Conservation (phyloP, 2,888 invertebrate species). For the Aleiodes leptofemur region DNA sequence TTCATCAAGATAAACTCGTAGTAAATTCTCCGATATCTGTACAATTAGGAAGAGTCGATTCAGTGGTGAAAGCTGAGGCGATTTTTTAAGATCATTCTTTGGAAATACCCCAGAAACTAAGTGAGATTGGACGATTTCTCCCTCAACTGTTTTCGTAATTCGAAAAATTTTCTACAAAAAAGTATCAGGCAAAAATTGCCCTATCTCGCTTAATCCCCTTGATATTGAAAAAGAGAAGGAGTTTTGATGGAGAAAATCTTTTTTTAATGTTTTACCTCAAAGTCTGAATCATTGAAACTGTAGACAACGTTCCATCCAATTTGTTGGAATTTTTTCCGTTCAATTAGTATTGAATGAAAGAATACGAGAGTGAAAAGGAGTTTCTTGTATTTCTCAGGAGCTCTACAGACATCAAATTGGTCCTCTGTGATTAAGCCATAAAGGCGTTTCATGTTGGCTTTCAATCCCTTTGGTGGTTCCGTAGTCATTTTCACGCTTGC, state of each 20-base stretch:
- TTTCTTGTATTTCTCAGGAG: conserved; percentile 84
- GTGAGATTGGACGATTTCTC: too few species aligned
- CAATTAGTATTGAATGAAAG: conserved; percentile 90
- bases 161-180: too few species aligned
- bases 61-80: too few species aligned
- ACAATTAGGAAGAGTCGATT: neutral
- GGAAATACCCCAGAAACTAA: too few species aligned
- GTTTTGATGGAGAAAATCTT: too few species aligned
- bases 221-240: too few species aligned
- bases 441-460: conserved; percentile 90
- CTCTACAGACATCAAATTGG: conserved; percentile 84
- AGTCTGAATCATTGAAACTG: conserved; percentile 94
- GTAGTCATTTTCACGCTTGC: conserved; percentile 95
- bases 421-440: conserved; percentile 87
- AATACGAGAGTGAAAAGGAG: conserved; percentile 89
- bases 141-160: too few species aligned
- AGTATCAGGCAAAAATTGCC: too few species aligned
- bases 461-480: conserved; percentile 93
- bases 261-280: conserved; percentile 79
- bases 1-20: conserved; percentile 89
- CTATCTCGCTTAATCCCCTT: conserved; percentile 10
- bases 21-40: conserved; percentile 87
- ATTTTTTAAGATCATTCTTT: too few species aligned
- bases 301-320: conserved; percentile 94
- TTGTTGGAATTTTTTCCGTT: conserved; percentile 90